Base-by-base conservation (phyloP, 2,797 vertebrate species). In the Leptatherina wallacei region DNA sequence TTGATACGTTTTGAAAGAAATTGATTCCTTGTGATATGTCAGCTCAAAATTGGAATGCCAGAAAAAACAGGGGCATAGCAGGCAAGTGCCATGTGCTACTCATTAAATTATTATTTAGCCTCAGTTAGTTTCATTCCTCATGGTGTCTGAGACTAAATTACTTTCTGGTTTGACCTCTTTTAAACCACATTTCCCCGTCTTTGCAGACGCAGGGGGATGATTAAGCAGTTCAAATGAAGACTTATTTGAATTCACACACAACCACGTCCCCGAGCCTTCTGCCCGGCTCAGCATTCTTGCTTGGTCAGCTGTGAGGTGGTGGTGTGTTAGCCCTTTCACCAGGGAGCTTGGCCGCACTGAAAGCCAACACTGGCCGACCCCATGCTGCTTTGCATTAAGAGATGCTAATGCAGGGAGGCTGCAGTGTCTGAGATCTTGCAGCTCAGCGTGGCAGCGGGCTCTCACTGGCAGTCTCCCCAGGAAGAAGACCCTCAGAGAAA, bases 311-410 rank as follows among this genome's bases (percentile, higher is more conserved):
- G 93, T 88, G 86, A 88, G 90, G 80, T 85, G 78, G 75, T 38
- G 86, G 80, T 87, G 85, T 33, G 75, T 63, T 70, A 86, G 64
- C 85, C 87, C 80, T 89, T 90, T 89, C 89, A 91, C 78, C 78
- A 29, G 77, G 86, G 82, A 78, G 77, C 77, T 74, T 56, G 55
- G 81, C 75, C 63, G 64, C 80, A 81, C 85, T 87, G 79, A 92
- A 88, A 87, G 87, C 91, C 85, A 80, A 81, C 85, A 75, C 85
- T 78, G 79, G 71, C 71, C 54, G 80, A 72, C 92, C 92, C 88
- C 94, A 92, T 90, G 93, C 94, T 91, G 93, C 71, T 90, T 75
- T 71, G 84, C 66, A 91, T 92, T 92, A 93, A 95, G 90, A 91
- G 89, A 95, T 92, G 91, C 91, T 91, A 92, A 94, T 92, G 85